phyloP scores from a whole-genome alignment of 1,140 invertebrate species.

The Phymastichus coffea region DNA sequence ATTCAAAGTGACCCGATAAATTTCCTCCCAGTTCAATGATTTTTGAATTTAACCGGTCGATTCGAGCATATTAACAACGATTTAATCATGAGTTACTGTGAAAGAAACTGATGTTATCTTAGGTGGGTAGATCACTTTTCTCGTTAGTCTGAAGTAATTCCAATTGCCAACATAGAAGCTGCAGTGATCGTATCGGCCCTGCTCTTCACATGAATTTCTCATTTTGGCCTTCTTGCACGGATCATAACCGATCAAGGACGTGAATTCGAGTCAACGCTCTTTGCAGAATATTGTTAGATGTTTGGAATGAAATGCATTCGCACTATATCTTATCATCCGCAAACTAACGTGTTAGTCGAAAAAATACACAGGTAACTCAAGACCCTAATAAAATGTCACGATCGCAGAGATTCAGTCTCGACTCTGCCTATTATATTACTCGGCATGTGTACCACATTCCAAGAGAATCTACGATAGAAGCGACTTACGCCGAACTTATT shows the following conservation, averaged over 20 bases:
- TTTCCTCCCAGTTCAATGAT: too few species aligned
- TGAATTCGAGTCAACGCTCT: slow-evolving; percentile 41
- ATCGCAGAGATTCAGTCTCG: slow-evolving; percentile 29
- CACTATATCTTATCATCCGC: slow-evolving; percentile 42
- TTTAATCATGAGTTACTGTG: too few species aligned
- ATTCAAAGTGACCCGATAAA: too few species aligned
- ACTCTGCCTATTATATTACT: slow-evolving; percentile 42
- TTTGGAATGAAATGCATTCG: slow-evolving; percentile 32
- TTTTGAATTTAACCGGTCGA: too few species aligned
- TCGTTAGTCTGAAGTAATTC: slow-evolving; percentile 35
- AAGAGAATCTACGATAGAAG: slow-evolving; percentile 38
- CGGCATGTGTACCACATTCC: slow-evolving; percentile 34
- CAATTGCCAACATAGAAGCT: slow-evolving; percentile 33
- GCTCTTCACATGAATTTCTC: slow-evolving; percentile 31
- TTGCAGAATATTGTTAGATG: slow-evolving; percentile 29
- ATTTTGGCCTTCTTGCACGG: slow-evolving; percentile 34
- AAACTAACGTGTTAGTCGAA: slow-evolving; percentile 25
- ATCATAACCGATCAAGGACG: slow-evolving; percentile 41
- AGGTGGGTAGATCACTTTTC: slow-evolving; percentile 37
- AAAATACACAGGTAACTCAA: slow-evolving; percentile 25
- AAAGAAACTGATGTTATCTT: too few species aligned
- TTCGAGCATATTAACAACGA: too few species aligned
- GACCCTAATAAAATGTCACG: slow-evolving; percentile 17
- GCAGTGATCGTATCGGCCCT: slow-evolving; percentile 33
- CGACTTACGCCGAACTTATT: slow-evolving; percentile 42